These are phyloP conservation scores for Pelodiscus sinensis DNA, from an alignment of 2,113 vertebrate genomes.

Conservation along the genomic window DNA sequence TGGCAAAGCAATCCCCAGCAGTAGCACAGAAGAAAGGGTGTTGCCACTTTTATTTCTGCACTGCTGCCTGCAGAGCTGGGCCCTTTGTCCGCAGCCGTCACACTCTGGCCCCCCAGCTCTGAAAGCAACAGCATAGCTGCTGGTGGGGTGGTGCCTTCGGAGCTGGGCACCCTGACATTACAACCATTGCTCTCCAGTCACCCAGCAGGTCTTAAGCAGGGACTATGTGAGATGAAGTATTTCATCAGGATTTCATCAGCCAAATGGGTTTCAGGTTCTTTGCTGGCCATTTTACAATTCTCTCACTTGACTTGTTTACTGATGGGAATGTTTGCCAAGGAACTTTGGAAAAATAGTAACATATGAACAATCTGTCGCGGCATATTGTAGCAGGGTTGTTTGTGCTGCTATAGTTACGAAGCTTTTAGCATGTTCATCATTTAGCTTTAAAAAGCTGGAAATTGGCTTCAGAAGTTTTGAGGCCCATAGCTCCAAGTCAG, in stretches of 20 bases:
- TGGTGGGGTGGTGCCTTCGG: no score
- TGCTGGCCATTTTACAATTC: slow-evolving; percentile 41
- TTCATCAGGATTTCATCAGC: slow-evolving; percentile 33
- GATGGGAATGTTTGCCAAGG: slow-evolving; percentile 63
- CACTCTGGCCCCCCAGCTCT: no score
- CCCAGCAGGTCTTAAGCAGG: slow-evolving; percentile 3
- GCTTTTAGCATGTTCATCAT: slow-evolving; percentile 58
- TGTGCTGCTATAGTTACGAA: slow-evolving; percentile 64
- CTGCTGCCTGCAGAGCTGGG: no score
- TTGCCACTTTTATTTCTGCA: no score
- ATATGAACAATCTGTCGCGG: slow-evolving; percentile 70
- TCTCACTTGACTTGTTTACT: slow-evolving; percentile 62
- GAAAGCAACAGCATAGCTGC: no score
- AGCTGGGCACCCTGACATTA: no score
- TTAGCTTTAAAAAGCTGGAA: slow-evolving; percentile 62
- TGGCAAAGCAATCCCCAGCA: no score
- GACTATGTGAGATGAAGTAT: slow-evolving; percentile 21
- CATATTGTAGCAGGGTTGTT: slow-evolving; percentile 70
- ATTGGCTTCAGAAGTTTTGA: slow-evolving; percentile 32
- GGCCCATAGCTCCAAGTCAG: slow-evolving; percentile 44
- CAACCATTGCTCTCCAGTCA: no score
- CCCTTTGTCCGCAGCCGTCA: no score
- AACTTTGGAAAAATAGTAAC: slow-evolving; percentile 68
- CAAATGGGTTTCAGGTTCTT: slow-evolving; percentile 1
- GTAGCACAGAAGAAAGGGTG: no score